Evolutionary conservation across 1,140 invertebrate genomes (phyloP), one percentile per base, ranked within the genome.

Genomic region (Antheraea mylitta): DNA sequence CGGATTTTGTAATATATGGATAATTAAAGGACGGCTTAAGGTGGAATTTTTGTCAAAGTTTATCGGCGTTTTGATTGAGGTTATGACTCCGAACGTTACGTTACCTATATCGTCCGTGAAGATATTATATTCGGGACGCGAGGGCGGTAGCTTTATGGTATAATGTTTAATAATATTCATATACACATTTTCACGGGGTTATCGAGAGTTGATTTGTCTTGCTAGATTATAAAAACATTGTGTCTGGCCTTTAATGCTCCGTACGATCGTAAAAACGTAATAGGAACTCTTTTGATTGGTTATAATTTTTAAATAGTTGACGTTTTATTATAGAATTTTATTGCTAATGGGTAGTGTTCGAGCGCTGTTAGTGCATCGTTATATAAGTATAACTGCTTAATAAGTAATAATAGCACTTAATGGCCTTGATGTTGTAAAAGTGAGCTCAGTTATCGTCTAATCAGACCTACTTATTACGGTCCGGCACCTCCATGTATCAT

Each of bases 1-100:
- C 73, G 79, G 71, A 81, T 80, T 78, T 70, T 81, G 82, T 90
- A 90, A 90, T 89, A 90, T 90, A 90, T 90, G 84, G 84, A 90
- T 89, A 89, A 90, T 90, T 90, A 90, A 90, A 89, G 81, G 80
- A 82, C 82, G 81, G 85, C 84, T 87, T 88, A 90, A 85, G 78
- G 80, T 85, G 86, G 86, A 88, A 90, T 88, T 88, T 87, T 88
- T 90, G 87, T 86, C 87, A 90, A 88, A 86, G 77, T 90, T 90
- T 90, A 90, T 90, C 74, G 85, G 78, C 81, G 73, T 90, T 86
- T 86, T 90, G 87, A 92, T 89, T 87, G 86, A 87, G 87, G 85
- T 89, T 86, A 89, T 77, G 85, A 83, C 79, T 74, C 71, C 67
- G 67, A 73, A 79, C 78, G 79, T 81, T 81, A 73, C 19, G 60